These are phyloP conservation scores for Camponotus vicinus DNA, from an alignment of 1,140 invertebrate genomes.

Conservation along the genomic window DNA sequence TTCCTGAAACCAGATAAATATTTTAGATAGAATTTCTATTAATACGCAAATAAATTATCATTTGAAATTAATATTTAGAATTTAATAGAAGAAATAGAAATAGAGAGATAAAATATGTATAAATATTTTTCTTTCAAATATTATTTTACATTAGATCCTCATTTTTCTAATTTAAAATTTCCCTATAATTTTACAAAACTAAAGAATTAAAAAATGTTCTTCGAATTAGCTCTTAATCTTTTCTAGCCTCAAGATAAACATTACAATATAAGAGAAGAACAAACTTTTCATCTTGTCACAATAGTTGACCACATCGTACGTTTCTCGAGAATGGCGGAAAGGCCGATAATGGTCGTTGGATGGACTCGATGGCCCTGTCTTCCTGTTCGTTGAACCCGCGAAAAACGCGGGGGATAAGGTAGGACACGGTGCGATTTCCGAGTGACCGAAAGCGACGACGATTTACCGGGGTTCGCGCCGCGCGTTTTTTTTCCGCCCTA, in stretches of 20 bases:
- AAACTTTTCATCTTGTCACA: background rate
- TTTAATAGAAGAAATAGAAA: no score
- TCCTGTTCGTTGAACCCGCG: slow-evolving; percentile 22
- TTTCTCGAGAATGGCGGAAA: slow-evolving; percentile 40
- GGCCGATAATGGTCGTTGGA: slow-evolving; percentile 40
- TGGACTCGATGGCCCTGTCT: slow-evolving; percentile 23
- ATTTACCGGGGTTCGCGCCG: slow-evolving; percentile 33
- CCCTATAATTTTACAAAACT: background rate
- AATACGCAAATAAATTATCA: no score
- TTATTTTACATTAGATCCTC: no score
- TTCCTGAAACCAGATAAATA: no score
- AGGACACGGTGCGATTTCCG: slow-evolving; percentile 35
- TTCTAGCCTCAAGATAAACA: background rate
- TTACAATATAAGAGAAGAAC: background rate
- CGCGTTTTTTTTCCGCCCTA: background rate
- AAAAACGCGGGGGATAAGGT: slow-evolving; percentile 18
- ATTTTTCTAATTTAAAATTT: background rate
- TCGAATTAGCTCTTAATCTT: background rate
- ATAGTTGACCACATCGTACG: background rate
- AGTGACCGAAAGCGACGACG: slow-evolving; percentile 54
- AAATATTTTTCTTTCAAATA: no score
- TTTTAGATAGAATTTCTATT: no score
- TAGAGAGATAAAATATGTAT: background rate
- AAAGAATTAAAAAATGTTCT: background rate
- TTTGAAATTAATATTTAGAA: background rate